phyloP scores from a whole-genome alignment of 2,888 invertebrate genomes.

The Pterobdella sp. region DNA sequence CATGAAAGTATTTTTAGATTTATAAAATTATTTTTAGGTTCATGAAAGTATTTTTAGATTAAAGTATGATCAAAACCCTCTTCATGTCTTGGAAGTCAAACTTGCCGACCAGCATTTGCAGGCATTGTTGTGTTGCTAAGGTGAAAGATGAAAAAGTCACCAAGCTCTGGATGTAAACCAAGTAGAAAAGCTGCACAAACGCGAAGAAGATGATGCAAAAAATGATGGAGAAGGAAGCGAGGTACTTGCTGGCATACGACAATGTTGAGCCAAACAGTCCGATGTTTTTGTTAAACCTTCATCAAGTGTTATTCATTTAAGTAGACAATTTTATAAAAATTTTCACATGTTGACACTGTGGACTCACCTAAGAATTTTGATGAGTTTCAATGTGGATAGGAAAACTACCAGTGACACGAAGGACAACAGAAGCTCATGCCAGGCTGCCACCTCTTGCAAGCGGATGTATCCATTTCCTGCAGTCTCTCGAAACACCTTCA shows the following conservation, averaged over 20 bases:
- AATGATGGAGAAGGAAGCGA: neutral
- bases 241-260: neutral
- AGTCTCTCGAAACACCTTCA: neutral
- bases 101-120: neutral
- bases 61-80: no score
- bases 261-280: neutral
- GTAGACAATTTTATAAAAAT: no score
- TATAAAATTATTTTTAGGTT: no score
- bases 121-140: neutral
- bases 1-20: no score
- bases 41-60: no score
- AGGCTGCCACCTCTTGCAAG: neutral
- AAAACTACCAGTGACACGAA: neutral
- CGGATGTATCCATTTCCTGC: neutral
- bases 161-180: conserved; percentile 1
- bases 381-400: neutral
- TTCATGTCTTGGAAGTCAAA: neutral
- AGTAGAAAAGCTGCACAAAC: neutral
- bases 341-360: no score
- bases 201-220: neutral
- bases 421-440: neutral
- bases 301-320: no score
- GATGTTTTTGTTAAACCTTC: neutral
- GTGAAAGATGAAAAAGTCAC: neutral
- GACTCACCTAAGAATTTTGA: neutral